Percentiles rank a stretch among this genome's conserved stretches.
Evolutionary conservation across 2,888 invertebrate species (phyloP).

Genomic region (Choreutis nemorana): DNA sequence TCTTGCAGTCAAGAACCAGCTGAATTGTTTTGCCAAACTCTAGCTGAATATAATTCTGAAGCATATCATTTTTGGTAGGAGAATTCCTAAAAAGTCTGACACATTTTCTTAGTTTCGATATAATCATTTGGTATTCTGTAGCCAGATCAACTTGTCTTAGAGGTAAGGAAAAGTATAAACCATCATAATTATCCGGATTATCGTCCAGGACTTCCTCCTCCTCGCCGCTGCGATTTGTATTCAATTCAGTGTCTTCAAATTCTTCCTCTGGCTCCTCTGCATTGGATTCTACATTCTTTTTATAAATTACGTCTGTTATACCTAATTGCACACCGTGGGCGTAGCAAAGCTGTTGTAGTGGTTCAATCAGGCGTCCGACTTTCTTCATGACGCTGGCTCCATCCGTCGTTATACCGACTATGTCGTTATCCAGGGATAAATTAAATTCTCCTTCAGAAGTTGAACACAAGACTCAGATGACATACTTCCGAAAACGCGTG

Average conservation of each 20-base stretch:
- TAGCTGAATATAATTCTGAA: no score
- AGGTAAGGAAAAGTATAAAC: background rate
- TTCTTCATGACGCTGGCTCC: slow-evolving; percentile 20
- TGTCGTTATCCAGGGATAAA: slow-evolving; percentile 15
- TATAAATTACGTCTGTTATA: slow-evolving; percentile 4
- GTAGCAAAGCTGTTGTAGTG: slow-evolving; percentile 16
- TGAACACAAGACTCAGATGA: slow-evolving; percentile 12
- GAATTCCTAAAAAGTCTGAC: no score
- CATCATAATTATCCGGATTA: slow-evolving; percentile 1
- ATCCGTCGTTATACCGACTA: slow-evolving; percentile 18
- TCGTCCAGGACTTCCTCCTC: slow-evolving; percentile 1
- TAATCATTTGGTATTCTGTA: background rate
- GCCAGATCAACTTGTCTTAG: slow-evolving; percentile 1
- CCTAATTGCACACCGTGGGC: slow-evolving; percentile 1
- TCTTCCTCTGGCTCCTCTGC: background rate
- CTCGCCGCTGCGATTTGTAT: slow-evolving; percentile 1
- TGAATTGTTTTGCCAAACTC: slow-evolving; percentile 2
- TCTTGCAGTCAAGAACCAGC: slow-evolving; percentile 3
- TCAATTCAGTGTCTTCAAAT: background rate
- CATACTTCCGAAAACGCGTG: slow-evolving; percentile 15
- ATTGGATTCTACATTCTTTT: slow-evolving; percentile 1
- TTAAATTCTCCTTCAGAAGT: slow-evolving; percentile 14
- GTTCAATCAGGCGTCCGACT: slow-evolving; percentile 13
- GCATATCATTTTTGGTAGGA: no score
- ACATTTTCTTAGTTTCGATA: background rate